phyloP scores from a whole-genome alignment of 1,140 invertebrate species.

The Ylistrum balloti region DNA sequence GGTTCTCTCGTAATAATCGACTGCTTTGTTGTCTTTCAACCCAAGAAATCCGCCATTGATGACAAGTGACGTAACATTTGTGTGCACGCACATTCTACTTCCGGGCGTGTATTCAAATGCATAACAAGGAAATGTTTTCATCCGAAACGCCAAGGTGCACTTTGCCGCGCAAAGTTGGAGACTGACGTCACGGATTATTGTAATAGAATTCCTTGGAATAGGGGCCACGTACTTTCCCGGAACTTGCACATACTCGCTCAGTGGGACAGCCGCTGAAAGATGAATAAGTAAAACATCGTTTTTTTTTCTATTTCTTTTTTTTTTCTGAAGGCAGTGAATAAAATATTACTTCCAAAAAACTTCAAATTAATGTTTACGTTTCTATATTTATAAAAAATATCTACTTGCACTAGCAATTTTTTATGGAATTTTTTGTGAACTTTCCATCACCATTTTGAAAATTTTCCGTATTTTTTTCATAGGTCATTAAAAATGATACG shows the following conservation, averaged over 20 bases:
- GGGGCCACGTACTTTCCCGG: constrained; percentile 52
- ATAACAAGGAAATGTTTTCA: constrained; percentile 61
- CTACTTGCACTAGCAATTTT: too few relatives aligned
- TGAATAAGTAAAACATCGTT: neutral
- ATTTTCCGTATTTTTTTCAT: too few relatives aligned
- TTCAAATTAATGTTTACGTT: too few relatives aligned
- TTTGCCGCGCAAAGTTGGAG: constrained; percentile 58
- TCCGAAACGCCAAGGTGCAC: constrained; percentile 57
- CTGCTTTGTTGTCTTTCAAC: constrained; percentile 50
- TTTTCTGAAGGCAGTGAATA: too few relatives aligned
- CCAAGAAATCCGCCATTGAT: constrained; percentile 64
- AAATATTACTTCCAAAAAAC: too few relatives aligned
- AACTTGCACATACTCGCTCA: constrained; percentile 56
- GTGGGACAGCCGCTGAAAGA: constrained; percentile 8
- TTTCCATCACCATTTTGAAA: too few relatives aligned
- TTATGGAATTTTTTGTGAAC: too few relatives aligned
- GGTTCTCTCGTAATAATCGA: constrained; percentile 65
- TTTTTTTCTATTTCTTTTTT: too few relatives aligned
- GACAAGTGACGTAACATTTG: constrained; percentile 64
- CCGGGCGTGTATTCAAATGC: constrained; percentile 63
- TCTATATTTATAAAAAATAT: too few relatives aligned
- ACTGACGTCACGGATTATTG: constrained; percentile 49
- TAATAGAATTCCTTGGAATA: constrained; percentile 51
- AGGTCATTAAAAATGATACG: too few relatives aligned
- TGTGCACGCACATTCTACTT: constrained; percentile 63